A percentile compares a stretch with the other conserved stretches of the same genome.
Conservation (phyloP, 2,113 vertebrate species). For the Oncorhynchus masou region DNA sequence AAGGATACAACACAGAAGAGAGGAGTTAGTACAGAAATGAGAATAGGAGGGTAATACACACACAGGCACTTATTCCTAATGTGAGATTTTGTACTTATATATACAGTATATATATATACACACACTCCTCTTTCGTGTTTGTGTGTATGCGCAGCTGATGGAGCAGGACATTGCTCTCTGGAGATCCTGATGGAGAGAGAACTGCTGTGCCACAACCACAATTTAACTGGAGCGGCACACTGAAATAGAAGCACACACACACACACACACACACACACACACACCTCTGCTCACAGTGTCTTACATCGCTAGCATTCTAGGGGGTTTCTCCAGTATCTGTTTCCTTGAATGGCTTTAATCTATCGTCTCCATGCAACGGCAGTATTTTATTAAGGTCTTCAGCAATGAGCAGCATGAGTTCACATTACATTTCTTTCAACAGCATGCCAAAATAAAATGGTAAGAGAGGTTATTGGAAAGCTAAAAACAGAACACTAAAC, state of each 20-base stretch:
- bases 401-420: no score
- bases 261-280: not conserved
- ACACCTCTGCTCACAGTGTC: no score
- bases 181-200: slow-evolving; percentile 66
- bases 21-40: slow-evolving; percentile 65
- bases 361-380: no score
- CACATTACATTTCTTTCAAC: no score
- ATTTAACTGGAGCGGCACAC: slow-evolving; percentile 76
- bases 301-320: no score
- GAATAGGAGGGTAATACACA: slow-evolving; percentile 66
- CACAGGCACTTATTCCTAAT: not conserved
- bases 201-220: slow-evolving; percentile 70
- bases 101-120: no score
- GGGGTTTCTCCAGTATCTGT: no score
- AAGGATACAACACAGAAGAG: slow-evolving; percentile 49
- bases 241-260: slow-evolving; percentile 52
- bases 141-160: slow-evolving; percentile 64
- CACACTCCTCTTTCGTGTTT: not conserved
- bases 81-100: not conserved
- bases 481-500: not conserved
- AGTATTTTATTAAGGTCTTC: no score
- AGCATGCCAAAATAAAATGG: not conserved
- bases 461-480: not conserved
- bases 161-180: slow-evolving; percentile 68
- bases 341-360: no score